phyloP scores from a whole-genome alignment of 2,113 vertebrate genomes.

The Xyrauchen texanus region DNA sequence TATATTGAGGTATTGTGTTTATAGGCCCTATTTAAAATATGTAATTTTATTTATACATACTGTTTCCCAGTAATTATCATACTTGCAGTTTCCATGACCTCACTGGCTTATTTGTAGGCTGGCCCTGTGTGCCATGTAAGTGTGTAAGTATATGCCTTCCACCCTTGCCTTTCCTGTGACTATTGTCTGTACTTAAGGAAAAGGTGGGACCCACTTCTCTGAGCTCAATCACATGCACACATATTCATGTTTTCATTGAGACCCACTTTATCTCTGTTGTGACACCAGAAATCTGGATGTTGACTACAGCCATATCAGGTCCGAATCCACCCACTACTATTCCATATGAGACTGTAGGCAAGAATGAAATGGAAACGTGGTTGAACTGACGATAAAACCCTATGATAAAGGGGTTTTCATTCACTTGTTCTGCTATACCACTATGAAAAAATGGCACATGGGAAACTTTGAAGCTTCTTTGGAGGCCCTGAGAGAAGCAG shows the following conservation, averaged over 20 bases:
- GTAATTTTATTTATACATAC: no score
- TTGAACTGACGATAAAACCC: neutral
- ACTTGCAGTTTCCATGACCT: no score
- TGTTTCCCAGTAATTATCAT: no score
- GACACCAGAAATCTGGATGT: neutral
- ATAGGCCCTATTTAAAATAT: no score
- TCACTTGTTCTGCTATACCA: no score
- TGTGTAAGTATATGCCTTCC: slow-evolving; percentile 33
- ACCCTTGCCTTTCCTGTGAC: slow-evolving; percentile 40
- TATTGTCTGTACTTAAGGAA: slow-evolving; percentile 40
- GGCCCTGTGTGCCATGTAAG: slow-evolving; percentile 1
- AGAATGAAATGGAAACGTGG: no score
- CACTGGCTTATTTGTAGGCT: no score
- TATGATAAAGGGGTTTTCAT: no score
- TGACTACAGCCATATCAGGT: neutral
- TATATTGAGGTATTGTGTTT: no score
- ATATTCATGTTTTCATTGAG: neutral
- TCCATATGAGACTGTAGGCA: neutral
- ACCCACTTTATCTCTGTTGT: neutral
- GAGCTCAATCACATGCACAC: neutral
- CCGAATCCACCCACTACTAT: neutral
- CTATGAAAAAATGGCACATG: no score
- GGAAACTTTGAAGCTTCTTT: no score
- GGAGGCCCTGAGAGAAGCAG: no score
- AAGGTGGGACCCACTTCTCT: slow-evolving; percentile 11